Conservation (phyloP, 2,113 vertebrate species). For the Picathartes gymnocephalus region DNA sequence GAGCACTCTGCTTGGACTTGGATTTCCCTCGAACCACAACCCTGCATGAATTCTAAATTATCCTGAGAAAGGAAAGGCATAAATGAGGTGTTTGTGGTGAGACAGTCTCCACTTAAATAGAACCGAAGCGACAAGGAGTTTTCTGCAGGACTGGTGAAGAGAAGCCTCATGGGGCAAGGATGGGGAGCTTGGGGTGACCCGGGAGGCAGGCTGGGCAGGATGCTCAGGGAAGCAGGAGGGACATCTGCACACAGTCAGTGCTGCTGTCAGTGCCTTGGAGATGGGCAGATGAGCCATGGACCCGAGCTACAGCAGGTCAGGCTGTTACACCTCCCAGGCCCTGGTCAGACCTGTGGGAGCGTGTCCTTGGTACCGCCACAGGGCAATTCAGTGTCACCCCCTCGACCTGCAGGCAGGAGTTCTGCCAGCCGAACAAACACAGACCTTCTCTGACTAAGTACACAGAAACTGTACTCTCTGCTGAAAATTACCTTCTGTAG, state of each 20-base stretch:
- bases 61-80: conserved; percentile 29
- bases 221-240: not conserved
- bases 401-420: not conserved
- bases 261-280: not conserved
- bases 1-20: not conserved
- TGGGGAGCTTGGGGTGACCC: not conserved
- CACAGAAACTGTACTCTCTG: not conserved
- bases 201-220: not conserved
- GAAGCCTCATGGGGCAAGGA: not conserved
- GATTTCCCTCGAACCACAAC: conserved; percentile 37
- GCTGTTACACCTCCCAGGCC: rapidly evolving
- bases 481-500: conserved; percentile 26
- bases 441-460: not conserved
- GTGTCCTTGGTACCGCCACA: rapidly evolving
- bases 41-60: conserved; percentile 35
- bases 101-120: conserved; percentile 67
- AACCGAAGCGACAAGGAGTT: conserved; percentile 30
- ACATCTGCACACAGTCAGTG: not conserved
- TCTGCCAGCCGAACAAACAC: not conserved
- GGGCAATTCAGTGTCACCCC: not conserved
- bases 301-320: not conserved
- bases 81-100: conserved; percentile 65
- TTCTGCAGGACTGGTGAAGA: conserved; percentile 26
- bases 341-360: rapidly evolving
- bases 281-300: not conserved